Percentiles rank a stretch among this genome's conserved stretches.
Evolutionary conservation across 2,113 vertebrate genomes (phyloP).

Genomic region (Sinocyclocheilus grahami): DNA sequence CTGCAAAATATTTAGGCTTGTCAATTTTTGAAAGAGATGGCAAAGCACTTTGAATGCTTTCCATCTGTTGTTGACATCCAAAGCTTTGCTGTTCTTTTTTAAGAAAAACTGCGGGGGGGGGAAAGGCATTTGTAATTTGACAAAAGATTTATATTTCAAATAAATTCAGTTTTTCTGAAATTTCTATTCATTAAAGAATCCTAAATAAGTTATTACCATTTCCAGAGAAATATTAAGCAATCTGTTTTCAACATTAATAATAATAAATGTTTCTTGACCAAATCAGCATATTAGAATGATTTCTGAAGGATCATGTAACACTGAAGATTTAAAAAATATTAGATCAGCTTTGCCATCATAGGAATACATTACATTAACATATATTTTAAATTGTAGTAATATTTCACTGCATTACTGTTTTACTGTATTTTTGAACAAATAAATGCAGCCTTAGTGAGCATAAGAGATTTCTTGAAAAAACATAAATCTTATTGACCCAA

Average conservation of each 20-base stretch:
- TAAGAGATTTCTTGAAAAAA: neutral
- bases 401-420: neutral
- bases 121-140: neutral
- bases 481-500: neutral
- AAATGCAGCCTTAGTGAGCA: neutral
- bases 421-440: neutral
- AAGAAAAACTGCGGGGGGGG: neutral
- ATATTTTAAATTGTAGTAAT: neutral
- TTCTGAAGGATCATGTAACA: neutral
- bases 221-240: neutral
- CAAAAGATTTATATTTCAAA: neutral
- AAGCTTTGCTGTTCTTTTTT: neutral
- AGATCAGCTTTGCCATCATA: neutral
- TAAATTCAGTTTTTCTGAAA: neutral
- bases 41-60: neutral
- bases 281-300: neutral
- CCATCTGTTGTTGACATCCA: neutral
- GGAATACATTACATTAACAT: neutral
- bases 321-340: neutral
- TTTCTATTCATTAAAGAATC: neutral
- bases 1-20: neutral
- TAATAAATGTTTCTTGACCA: neutral
- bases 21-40: neutral
- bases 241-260: neutral
- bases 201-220: neutral